Percentiles rank a stretch among this genome's conserved stretches.
phyloP scores from a whole-genome alignment of 2,113 vertebrate genomes.

The Bubo blakistoni region DNA sequence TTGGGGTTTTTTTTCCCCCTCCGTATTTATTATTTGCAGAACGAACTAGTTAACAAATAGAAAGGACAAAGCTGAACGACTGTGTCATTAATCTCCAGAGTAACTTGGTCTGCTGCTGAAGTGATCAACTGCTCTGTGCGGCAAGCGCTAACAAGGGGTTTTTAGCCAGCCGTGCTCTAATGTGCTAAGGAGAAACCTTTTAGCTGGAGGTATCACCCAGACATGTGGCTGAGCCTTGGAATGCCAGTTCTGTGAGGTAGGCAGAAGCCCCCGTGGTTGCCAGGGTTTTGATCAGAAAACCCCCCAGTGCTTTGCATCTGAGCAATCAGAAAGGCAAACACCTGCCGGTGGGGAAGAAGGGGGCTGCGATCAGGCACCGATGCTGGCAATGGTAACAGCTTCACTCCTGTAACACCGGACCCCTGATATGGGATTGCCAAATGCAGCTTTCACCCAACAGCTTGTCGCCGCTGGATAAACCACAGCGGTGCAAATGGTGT shows the following conservation, averaged over 20 bases:
- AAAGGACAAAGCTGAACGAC: not conserved
- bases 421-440: fast-evolving
- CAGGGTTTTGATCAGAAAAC: not conserved
- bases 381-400: fast-evolving
- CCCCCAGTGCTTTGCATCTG: not conserved
- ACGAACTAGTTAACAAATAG: slow-evolving; percentile 25
- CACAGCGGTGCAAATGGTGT: fast-evolving
- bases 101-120: not conserved
- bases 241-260: not conserved
- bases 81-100: slow-evolving; percentile 21
- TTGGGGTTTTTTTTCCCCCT: not conserved
- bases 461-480: fast-evolving
- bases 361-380: not conserved
- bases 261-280: fast-evolving
- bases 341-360: not conserved
- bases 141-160: not conserved
- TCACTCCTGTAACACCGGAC: fast-evolving
- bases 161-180: not conserved
- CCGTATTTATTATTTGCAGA: slow-evolving; percentile 31
- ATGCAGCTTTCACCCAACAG: fast-evolving
- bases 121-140: not conserved
- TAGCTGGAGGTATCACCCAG: not conserved
- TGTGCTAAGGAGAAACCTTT: not conserved
- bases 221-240: not conserved
- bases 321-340: not conserved